phyloP scores from a whole-genome alignment of 2,888 invertebrate species.

The Philonicus albiceps region DNA sequence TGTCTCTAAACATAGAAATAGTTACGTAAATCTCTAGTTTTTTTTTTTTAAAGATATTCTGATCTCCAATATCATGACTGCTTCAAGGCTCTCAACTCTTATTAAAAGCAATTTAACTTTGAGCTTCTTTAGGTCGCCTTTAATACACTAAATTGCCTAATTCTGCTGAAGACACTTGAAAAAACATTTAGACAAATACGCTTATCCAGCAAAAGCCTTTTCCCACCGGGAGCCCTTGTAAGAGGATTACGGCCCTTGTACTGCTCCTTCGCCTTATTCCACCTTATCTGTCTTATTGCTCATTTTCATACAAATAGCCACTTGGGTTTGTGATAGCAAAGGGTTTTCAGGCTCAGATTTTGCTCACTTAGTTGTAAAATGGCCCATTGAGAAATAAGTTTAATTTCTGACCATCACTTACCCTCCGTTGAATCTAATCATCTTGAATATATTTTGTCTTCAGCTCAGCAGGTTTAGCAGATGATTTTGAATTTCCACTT shows the following conservation, averaged over 20 bases:
- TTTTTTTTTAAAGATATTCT: neutral
- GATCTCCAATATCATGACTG: neutral
- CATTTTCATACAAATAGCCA: constrained; percentile 13
- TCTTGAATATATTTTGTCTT: neutral
- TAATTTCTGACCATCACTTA: neutral
- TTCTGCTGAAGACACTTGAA: neutral
- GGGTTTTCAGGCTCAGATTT: neutral
- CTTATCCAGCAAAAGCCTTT: neutral
- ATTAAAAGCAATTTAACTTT: neutral
- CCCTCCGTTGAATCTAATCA: neutral
- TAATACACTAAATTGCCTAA: neutral
- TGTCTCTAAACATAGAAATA: neutral
- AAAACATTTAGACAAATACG: constrained; percentile 1
- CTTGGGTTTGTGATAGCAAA: neutral
- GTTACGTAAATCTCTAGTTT: neutral
- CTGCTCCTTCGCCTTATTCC: neutral
- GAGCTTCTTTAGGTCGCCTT: neutral
- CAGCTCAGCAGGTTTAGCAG: neutral
- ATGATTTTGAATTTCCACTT: neutral
- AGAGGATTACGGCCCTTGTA: neutral
- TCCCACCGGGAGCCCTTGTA: neutral
- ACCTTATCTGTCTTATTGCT: neutral
- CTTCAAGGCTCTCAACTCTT: neutral
- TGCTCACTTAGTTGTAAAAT: neutral
- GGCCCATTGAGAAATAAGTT: neutral